Evolutionary conservation across 2,888 invertebrate genomes (phyloP), one percentile per base, ranked within the genome.

Genomic region (Trissolcus japonicus): DNA sequence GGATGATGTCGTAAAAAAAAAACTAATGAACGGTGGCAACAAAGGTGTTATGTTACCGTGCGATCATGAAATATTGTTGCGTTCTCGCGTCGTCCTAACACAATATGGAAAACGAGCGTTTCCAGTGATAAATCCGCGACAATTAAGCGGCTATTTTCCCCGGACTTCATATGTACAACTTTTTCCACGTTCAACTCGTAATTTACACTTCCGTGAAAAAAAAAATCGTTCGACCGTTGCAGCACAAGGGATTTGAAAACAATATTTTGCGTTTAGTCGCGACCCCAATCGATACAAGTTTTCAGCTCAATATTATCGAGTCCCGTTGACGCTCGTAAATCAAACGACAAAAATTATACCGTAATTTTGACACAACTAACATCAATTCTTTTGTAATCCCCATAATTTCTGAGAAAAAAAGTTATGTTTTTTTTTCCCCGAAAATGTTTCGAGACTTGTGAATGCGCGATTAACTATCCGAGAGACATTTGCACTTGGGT

Each of bases 201-300:
- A 61, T 43, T 68, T 61, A 55, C 48, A 61, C 13, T 61, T 60
- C 21, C 25, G 50, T 43, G 14, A 2, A 19, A 21, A 11, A 53
- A 57, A 50, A 59, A 63, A 56, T 59, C n/a, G 65, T 29, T 57
- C 35, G 43, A n/a, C 35, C 48, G 40, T 35, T 54, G 14, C 54
- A 29, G 62, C 66, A 14, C 68, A 25, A 9, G 57, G 54, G 60
- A 73, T 51, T 74, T 51, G 46, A 35, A 61, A 67, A 74, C 74
- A 74, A 67, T 74, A 67, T 67, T 74, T 74, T 57, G 67, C 57
- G 62, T 74, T 74, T 74, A 74, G 67, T 51, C 14, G 48, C 40
- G 46, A 17, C 46, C n/a, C 48, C 25, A 53, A 59, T 63, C 63
- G 63, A 63, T 63, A 53, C 48, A 29, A 72, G 51, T 73, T 66